Evolutionary conservation across 2,113 vertebrate genomes (phyloP), one percentile per base, ranked within the genome.

Genomic region (Atractosteus spatula): DNA sequence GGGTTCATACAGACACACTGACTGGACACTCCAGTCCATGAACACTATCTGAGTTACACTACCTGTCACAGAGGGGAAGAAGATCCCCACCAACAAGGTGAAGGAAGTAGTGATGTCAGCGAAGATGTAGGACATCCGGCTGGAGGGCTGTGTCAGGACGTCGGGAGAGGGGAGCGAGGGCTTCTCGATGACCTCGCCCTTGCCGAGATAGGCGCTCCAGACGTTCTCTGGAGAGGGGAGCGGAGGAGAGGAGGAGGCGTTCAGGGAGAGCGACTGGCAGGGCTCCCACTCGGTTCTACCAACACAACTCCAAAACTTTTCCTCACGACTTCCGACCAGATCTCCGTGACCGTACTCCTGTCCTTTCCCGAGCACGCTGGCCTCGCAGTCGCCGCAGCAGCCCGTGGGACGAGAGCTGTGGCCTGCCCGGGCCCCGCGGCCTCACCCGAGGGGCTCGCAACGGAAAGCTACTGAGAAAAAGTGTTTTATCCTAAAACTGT

Each of bases 51-150:
- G 47, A 51, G 4, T 51, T 3, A 51, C 47, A 51, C 73, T 85
- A 95, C 95, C 95, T 82, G 95, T 96, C 78, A 97, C 95, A 0
- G 94, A 96, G 3, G 95, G 95, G 82, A 97, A 97, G 88, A 97
- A 97, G 82, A 97, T 96, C 17, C 95, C 95, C 79, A 97, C 94
- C 44, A 97, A 84, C n/a, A 96, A 84, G 0, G 94, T 97, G 84
- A 97, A 97, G 63, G 94, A 94, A 41, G 95, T 94, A 73, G 95
- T 93, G 78, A 97, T 96, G 84, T 97, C 95, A n/a, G 92, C 90
- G 41, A 95, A 91, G 64, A 97, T 92, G 0, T 96, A 97, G 0
- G 87, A 88, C 43, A 79, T 76, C 8, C 83, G 83, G 41, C 85
- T 91, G 66, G 88, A 91, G 5, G 88, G 79, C n/a, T 76, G 81